phyloP scores from a whole-genome alignment of 2,888 invertebrate species.

The Torymus tubicola region DNA sequence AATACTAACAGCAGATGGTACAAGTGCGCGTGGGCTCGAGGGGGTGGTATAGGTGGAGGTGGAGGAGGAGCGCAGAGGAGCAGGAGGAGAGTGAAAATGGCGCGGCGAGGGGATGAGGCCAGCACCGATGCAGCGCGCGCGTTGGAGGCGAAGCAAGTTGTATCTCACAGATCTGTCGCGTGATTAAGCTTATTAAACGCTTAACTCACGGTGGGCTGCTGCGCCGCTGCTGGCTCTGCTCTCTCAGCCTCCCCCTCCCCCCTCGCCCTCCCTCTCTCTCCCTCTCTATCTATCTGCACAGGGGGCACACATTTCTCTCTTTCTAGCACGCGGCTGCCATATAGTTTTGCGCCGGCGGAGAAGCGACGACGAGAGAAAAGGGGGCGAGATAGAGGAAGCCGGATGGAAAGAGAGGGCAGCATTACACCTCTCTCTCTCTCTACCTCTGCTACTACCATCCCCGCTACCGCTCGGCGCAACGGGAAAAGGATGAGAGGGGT shows the following conservation, averaged over 20 bases:
- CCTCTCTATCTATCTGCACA: constrained; percentile 57
- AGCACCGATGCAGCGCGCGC: constrained; percentile 59
- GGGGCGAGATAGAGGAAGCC: not conserved
- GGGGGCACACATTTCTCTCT: constrained; percentile 52
- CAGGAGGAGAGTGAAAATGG: constrained; percentile 56
- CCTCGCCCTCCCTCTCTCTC: constrained; percentile 58
- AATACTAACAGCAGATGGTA: constrained; percentile 76
- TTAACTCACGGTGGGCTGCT: constrained; percentile 73
- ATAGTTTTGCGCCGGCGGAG: constrained; percentile 62
- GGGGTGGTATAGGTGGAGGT: constrained; percentile 16
- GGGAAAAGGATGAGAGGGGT: constrained; percentile 52
- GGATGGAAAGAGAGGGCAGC: constrained; percentile 28
- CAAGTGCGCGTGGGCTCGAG: constrained; percentile 60
- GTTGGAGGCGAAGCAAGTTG: constrained; percentile 74
- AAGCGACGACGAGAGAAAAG: not conserved
- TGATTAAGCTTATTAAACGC: constrained; percentile 77
- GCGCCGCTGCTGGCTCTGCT: constrained; percentile 60
- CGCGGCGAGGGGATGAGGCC: constrained; percentile 59
- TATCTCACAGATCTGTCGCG: constrained; percentile 77
- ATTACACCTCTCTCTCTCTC: constrained; percentile 2
- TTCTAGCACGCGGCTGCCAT: constrained; percentile 54
- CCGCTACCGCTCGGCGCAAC: constrained; percentile 20
- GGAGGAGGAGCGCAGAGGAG: constrained; percentile 49
- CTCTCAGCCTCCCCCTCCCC: constrained; percentile 58
- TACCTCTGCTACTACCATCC: constrained; percentile 14